phyloP scores from a whole-genome alignment of 2,113 vertebrate genomes.

The Lasiurus borealis region DNA sequence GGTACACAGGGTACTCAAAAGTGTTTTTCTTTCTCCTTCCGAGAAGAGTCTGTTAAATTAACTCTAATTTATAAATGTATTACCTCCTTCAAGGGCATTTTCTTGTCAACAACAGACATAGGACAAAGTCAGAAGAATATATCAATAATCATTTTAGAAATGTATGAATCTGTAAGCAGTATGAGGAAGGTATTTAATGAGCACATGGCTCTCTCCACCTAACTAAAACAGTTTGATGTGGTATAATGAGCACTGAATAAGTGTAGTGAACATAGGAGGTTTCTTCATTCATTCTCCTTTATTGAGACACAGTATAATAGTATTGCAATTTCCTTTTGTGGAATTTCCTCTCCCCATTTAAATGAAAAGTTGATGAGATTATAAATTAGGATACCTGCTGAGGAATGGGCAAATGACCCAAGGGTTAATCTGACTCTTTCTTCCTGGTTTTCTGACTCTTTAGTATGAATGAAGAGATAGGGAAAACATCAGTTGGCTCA shows the following conservation, averaged over 20 bases:
- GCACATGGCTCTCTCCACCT: not conserved
- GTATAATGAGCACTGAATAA: not conserved
- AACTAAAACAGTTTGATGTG: not conserved
- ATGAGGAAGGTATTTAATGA: not conserved
- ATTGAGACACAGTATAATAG: slow-evolving; percentile 4
- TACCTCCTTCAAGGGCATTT: not conserved
- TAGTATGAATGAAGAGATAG: not conserved
- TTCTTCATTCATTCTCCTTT: not conserved
- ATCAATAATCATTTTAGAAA: not conserved
- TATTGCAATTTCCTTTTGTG: slow-evolving; percentile 4
- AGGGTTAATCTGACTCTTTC: not conserved
- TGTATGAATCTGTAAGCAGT: not conserved
- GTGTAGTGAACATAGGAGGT: not conserved
- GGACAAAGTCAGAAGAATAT: not conserved
- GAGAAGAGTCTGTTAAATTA: not conserved
- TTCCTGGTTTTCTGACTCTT: not conserved
- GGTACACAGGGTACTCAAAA: not conserved
- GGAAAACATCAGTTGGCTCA: not conserved
- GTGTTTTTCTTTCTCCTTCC: not conserved
- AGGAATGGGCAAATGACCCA: not conserved
- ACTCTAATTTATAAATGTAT: not conserved
- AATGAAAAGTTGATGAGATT: not conserved
- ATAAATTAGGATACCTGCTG: not conserved
- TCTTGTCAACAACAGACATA: not conserved
- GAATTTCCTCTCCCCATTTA: not conserved